Base-by-base conservation (phyloP, 2,888 invertebrate genomes). In the Nemotelus nigrinus region DNA sequence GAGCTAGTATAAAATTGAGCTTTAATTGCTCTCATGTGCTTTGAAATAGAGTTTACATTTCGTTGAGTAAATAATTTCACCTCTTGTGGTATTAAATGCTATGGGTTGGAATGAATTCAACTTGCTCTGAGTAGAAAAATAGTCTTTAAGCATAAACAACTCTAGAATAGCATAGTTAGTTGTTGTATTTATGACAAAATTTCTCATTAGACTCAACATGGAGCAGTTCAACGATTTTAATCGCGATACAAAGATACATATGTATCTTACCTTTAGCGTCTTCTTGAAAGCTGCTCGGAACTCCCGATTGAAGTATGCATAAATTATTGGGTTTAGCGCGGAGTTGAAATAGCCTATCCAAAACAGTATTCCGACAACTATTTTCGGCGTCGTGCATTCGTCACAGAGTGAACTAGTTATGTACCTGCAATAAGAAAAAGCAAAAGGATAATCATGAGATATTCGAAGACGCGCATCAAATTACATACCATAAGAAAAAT, bases 331-430 rank as follows among this genome's bases (percentile, higher is more conserved):
- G 88, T 99, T 99, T 75, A 98, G 90, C 43, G 97, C 96, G 8
- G 97, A 97, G 88, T 98, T 98, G 89, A 97, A 96, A 89, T 99
- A 99, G 50, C 98, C 98, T 78, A 98, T 94, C 98, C 98, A 98
- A 89, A 98, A 98, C 53, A 98, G 93, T 5, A 93, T 92, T 0
- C 96, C 94, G 67, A 98, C 96, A 55, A 98, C 92, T 57, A 94
- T 91, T 2, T 93, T 92, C 0, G 97, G 97, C 77, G 93, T 94
- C 63, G 93, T 92, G 86, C 96, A 97, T 3, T 90, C 89, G 75
- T 90, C 89, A 84, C 96, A 95, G 0, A 95, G 88, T 0, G 94
- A 90, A 77, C 94, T 93, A 85, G 93, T 94, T 83, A 95, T 90
- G 87, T 95, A 95, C 97, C 97, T 97, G 53, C 71, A 10, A 8